These are phyloP conservation scores for Tryphoninae sp. DNA, from an alignment of 2,888 invertebrate species.

Conservation along the genomic window DNA sequence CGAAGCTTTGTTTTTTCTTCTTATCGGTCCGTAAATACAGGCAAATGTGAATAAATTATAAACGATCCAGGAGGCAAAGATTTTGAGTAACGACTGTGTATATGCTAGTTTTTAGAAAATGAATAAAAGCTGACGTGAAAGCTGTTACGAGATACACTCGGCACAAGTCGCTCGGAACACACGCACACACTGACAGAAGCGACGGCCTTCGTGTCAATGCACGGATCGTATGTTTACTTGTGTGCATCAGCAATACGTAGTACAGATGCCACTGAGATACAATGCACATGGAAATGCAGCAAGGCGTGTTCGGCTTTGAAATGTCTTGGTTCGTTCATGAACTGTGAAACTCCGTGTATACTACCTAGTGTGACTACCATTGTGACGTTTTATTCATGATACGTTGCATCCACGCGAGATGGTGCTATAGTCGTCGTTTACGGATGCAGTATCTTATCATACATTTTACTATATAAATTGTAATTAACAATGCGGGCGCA, in stretches of 20 bases:
- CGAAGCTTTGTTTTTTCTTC: neutral
- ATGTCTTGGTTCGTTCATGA: conserved; percentile 19
- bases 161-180: conserved; percentile 20
- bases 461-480: no score
- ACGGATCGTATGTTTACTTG: neutral
- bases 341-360: conserved; percentile 13
- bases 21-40: neutral
- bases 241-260: conserved; percentile 8
- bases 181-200: conserved; percentile 42
- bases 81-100: conserved; percentile 3
- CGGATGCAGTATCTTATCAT: no score
- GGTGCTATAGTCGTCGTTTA: no score
- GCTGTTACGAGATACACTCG: conserved; percentile 62
- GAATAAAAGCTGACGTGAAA: conserved; percentile 58
- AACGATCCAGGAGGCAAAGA: conserved; percentile 31
- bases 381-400: neutral
- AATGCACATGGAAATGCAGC: conserved; percentile 56
- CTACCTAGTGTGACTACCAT: neutral
- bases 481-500: no score
- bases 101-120: neutral
- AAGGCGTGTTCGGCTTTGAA: conserved; percentile 62
- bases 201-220: conserved; percentile 20
- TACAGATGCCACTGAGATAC: neutral
- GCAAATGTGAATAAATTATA: conserved; percentile 1
- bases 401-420: neutral